Percentiles rank a stretch among this genome's conserved stretches.
Conservation (phyloP, 2,888 invertebrate genomes). For the Crematogaster levior region DNA sequence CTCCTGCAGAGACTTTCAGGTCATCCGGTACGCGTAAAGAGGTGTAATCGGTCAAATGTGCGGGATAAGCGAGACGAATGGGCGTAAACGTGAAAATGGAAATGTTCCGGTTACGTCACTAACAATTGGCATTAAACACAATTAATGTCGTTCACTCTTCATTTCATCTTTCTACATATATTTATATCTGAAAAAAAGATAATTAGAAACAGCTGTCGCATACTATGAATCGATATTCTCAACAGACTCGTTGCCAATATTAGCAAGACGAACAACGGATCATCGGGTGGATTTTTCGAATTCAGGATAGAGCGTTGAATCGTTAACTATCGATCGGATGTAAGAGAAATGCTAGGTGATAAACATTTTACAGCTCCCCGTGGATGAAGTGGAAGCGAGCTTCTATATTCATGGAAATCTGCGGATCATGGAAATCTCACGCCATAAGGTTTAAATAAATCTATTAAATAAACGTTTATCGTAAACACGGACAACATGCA, state of each 20-base stretch:
- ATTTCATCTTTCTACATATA: background rate
- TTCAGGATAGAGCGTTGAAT: constrained; percentile 14
- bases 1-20: background rate
- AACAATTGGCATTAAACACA: constrained; percentile 9
- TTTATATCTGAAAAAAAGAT: background rate
- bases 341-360: constrained; percentile 39
- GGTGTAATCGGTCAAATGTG: constrained; percentile 20
- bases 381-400: background rate
- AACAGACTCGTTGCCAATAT: background rate
- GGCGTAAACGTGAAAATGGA: background rate
- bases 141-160: background rate
- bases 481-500: background rate
- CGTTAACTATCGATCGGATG: constrained; percentile 30
- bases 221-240: background rate
- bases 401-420: constrained; percentile 40
- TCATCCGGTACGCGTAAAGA: constrained; percentile 1
- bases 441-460: constrained; percentile 13
- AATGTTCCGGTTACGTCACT: background rate
- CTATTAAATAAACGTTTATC: constrained; percentile 20
- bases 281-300: constrained; percentile 6
- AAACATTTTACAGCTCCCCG: constrained; percentile 36
- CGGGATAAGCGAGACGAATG: constrained; percentile 16
- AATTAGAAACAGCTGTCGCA: background rate
- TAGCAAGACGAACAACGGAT: background rate
- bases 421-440: constrained; percentile 24